These are phyloP conservation scores for Drosophila kokeensis DNA, from an alignment of 2,888 invertebrate species.

Conservation along the genomic window DNA sequence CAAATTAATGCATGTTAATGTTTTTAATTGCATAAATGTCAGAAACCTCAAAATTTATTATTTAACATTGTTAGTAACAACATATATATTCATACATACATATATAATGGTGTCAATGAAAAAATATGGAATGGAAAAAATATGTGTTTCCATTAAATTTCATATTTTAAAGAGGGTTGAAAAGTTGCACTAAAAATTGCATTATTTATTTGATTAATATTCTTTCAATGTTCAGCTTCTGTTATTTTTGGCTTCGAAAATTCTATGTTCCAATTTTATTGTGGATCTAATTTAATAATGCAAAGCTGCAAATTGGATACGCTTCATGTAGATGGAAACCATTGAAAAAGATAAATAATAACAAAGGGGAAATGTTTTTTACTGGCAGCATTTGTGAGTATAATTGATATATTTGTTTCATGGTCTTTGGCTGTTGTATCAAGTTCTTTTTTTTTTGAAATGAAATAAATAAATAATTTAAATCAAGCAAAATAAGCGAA, in stretches of 20 bases:
- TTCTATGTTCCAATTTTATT: background rate
- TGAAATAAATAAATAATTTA: background rate
- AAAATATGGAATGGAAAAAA: background rate
- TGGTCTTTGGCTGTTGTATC: background rate
- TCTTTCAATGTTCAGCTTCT: background rate
- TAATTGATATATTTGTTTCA: slow-evolving; percentile 9
- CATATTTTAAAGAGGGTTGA: background rate
- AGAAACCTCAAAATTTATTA: background rate
- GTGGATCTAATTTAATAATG: background rate
- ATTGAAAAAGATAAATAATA: slow-evolving; percentile 1
- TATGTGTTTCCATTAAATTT: background rate
- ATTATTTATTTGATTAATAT: background rate
- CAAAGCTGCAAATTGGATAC: background rate
- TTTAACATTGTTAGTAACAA: background rate
- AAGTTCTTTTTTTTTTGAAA: background rate
- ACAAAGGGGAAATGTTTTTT: slow-evolving; percentile 19
- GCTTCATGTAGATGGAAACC: background rate
- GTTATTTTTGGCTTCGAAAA: slow-evolving; percentile 3
- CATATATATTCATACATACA: background rate
- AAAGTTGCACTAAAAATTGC: background rate
- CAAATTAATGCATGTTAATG: background rate
- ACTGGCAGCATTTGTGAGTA: background rate
- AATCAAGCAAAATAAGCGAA: background rate
- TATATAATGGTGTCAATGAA: background rate
- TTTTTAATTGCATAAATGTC: slow-evolving; percentile 2